Evolutionary conservation across 2,888 invertebrate species (phyloP).

Genomic region (Drosophila yooni): DNA sequence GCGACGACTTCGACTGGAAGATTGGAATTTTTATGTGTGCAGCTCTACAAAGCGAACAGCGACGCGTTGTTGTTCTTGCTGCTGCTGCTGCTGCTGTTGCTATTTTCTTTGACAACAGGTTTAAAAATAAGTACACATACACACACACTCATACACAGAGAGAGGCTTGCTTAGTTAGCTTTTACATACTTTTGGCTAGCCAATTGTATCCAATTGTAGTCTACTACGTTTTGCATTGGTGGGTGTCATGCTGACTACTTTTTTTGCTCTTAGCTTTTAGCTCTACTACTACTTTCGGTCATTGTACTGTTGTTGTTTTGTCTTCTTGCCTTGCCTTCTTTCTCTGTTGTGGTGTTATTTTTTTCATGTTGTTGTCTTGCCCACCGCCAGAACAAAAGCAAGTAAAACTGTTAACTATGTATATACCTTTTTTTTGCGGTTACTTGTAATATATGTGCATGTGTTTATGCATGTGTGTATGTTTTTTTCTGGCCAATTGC

Average conservation of each 20-base stretch:
- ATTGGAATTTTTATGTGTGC: slow-evolving; percentile 75
- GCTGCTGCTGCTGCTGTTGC: slow-evolving; percentile 38
- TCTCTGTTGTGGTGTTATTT: slow-evolving; percentile 23
- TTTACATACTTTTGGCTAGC: slow-evolving; percentile 41
- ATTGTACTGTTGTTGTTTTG: slow-evolving; percentile 59
- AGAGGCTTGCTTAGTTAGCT: slow-evolving; percentile 30
- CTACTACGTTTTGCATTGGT: slow-evolving; percentile 54
- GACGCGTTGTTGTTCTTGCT: slow-evolving; percentile 37
- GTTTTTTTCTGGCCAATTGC: slow-evolving; percentile 39
- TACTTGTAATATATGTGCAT: slow-evolving; percentile 10
- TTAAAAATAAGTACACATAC: slow-evolving; percentile 56
- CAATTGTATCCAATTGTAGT: slow-evolving; percentile 54
- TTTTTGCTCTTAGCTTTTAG: slow-evolving; percentile 49
- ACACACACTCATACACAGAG: slow-evolving; percentile 27
- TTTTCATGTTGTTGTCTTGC: slow-evolving; percentile 41
- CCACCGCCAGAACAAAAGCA: slow-evolving; percentile 39
- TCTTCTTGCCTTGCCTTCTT: slow-evolving; percentile 7
- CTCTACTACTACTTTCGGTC: slow-evolving; percentile 62
- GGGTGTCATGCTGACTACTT: slow-evolving; percentile 43
- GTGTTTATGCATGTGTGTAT: not conserved
- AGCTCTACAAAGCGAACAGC: slow-evolving; percentile 43
- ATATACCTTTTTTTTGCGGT: slow-evolving; percentile 19
- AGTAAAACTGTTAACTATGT: slow-evolving; percentile 14
- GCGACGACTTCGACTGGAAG: slow-evolving; percentile 66
- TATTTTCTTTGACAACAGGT: slow-evolving; percentile 71